A percentile compares a stretch with the other conserved stretches of the same genome.
Evolutionary conservation across 2,797 vertebrate species (phyloP).

Genomic region (Odontamblyopus rebecca): DNA sequence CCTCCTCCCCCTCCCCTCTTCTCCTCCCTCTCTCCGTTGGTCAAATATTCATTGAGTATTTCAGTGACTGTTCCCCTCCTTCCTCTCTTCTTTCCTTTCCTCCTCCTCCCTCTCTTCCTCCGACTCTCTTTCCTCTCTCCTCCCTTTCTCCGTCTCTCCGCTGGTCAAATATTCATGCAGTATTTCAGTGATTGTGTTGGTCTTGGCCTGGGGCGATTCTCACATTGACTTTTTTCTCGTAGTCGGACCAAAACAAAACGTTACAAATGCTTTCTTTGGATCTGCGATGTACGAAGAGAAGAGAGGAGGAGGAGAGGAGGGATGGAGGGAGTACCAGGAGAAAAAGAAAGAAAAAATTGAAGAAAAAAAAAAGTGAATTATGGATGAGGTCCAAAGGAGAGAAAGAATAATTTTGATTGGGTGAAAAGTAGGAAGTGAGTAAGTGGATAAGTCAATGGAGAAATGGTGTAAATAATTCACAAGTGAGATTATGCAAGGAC

Average conservation of each 20-base stretch:
- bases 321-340: background rate
- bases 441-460: background rate
- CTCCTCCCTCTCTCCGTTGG: too few relatives aligned
- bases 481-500: background rate
- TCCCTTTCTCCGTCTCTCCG: background rate
- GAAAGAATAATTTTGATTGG: slow-evolving; percentile 1
- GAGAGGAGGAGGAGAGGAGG: background rate
- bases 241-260: slow-evolving; percentile 1
- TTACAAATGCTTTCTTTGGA: background rate
- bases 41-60: too few relatives aligned
- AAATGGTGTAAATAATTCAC: background rate
- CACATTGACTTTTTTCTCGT: background rate
- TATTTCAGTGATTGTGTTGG: background rate
- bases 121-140: background rate
- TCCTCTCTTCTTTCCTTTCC: background rate
- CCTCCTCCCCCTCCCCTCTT: too few relatives aligned
- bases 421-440: background rate
- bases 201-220: background rate
- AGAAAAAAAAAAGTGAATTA: background rate
- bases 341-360: background rate
- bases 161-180: background rate
- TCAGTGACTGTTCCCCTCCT: background rate
- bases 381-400: background rate
- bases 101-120: background rate
- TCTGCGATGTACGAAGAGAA: background rate